Evolutionary conservation across 2,888 invertebrate genomes (phyloP).

Genomic region (Limulus polyphemus): DNA sequence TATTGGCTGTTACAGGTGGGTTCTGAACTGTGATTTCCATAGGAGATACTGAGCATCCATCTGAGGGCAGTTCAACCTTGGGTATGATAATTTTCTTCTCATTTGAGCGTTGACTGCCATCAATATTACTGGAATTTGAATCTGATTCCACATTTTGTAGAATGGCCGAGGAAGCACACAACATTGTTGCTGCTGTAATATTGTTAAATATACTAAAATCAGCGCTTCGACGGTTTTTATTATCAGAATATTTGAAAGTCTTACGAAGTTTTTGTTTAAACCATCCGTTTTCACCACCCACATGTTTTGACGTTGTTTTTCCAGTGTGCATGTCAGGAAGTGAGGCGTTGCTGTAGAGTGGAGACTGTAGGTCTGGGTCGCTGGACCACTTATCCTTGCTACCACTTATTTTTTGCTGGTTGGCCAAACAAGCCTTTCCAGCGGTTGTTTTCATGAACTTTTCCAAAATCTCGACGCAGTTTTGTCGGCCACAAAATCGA

Average conservation of each 20-base stretch:
- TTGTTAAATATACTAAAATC: constrained; percentile 1
- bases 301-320: no score
- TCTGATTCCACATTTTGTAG: no score
- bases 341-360: background rate
- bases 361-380: background rate
- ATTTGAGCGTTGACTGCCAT: no score
- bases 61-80: no score
- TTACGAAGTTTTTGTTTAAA: constrained; percentile 5
- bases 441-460: constrained; percentile 1
- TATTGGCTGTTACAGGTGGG: no score
- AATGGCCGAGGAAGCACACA: constrained; percentile 6
- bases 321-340: no score
- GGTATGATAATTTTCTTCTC: no score
- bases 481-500: constrained; percentile 1
- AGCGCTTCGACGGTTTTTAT: background rate
- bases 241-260: background rate
- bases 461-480: constrained; percentile 1
- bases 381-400: background rate
- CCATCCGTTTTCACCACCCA: constrained; percentile 2
- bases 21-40: no score
- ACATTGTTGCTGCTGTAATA: constrained; percentile 2
- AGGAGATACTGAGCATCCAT: no score
- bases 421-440: no score
- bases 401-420: background rate
- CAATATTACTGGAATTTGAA: no score